These are phyloP conservation scores for Colossoma macropomum DNA, from an alignment of 2,113 vertebrate species.

Conservation along the genomic window DNA sequence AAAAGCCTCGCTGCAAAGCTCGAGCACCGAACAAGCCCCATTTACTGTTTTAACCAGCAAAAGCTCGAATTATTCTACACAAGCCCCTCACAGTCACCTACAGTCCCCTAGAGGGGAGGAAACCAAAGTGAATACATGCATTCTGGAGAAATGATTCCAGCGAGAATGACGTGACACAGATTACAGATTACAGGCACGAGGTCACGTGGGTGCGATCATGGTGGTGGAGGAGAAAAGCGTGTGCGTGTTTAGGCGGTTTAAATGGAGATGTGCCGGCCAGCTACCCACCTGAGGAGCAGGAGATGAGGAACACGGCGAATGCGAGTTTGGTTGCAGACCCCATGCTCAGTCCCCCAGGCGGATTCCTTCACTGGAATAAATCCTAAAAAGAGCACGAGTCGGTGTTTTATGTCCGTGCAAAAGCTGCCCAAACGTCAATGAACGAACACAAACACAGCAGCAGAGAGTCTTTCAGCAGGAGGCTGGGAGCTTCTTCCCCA, in stretches of 20 bases:
- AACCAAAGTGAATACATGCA: not conserved
- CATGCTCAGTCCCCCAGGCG: conserved; percentile 84
- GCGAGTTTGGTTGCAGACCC: conserved; percentile 98
- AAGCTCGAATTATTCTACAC: not conserved
- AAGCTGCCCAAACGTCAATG: not conserved
- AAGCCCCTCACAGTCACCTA: not conserved
- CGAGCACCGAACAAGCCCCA: too few relatives aligned
- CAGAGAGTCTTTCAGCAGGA: not conserved
- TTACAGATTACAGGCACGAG: not conserved
- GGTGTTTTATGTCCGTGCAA: not conserved
- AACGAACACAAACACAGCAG: not conserved
- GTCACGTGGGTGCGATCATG: not conserved
- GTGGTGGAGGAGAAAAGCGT: not conserved
- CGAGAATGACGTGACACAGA: not conserved
- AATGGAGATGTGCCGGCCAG: conserved; percentile 3
- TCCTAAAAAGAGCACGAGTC: not conserved
- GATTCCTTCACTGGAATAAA: conserved; percentile 49
- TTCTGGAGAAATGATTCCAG: not conserved
- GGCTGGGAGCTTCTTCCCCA: not conserved
- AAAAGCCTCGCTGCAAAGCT: not conserved
- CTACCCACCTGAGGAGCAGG: conserved; percentile 97
- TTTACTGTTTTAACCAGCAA: not conserved
- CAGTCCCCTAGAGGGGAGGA: too few relatives aligned
- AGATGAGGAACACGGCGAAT: conserved; percentile 98
- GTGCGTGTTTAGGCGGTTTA: too few relatives aligned